Conservation (phyloP, 2,888 invertebrate species). For the Nephrotoma flavescens region DNA sequence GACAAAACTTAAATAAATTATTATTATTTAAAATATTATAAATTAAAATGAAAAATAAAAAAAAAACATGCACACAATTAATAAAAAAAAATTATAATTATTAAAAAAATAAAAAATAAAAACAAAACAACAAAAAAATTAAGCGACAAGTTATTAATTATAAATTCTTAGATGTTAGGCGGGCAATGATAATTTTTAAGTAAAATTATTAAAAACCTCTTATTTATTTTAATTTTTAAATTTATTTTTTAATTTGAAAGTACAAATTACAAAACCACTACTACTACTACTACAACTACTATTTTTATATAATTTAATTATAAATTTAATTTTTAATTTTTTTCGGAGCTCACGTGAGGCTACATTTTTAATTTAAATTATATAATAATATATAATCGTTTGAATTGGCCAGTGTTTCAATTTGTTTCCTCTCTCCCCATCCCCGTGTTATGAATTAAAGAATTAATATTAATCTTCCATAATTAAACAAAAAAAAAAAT, state of each 20-base stretch:
- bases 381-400: neutral
- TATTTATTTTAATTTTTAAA: neutral
- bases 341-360: neutral
- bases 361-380: neutral
- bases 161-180: slow-evolving; percentile 5
- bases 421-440: neutral
- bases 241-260: neutral
- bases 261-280: neutral
- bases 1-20: neutral
- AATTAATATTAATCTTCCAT: neutral
- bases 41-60: neutral
- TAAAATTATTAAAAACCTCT: neutral
- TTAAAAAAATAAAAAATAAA: neutral
- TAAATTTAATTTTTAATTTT: neutral
- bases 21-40: neutral
- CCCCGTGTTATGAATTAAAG: neutral
- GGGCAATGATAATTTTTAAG: slow-evolving; percentile 1
- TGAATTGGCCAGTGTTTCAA: neutral
- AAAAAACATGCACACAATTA: neutral
- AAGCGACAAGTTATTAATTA: neutral
- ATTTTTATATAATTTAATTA: no score
- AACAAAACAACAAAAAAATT: neutral
- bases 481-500: neutral
- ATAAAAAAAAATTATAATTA: neutral
- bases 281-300: neutral